Conservation (phyloP, 2,113 vertebrate genomes). For the Myiozetetes cayanensis region DNA sequence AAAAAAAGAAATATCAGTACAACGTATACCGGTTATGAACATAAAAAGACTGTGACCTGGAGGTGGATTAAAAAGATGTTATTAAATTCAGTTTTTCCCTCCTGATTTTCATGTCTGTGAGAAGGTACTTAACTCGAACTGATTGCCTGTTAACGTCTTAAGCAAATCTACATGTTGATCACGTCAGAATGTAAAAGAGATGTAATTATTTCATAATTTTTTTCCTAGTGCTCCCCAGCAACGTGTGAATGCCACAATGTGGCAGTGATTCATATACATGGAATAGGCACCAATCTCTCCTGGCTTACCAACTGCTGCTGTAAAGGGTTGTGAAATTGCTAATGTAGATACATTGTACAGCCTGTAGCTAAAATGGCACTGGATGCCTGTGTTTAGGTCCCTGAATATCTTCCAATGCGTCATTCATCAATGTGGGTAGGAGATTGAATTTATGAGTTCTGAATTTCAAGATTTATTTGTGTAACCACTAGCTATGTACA, state of each 20-base stretch:
- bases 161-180: not conserved
- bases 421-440: not conserved
- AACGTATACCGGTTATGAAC: not conserved
- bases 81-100: not conserved
- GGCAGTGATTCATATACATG: not conserved
- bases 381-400: not conserved
- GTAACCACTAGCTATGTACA: not conserved
- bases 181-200: not conserved
- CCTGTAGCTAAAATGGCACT: not conserved
- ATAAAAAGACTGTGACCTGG: not conserved
- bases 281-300: not conserved
- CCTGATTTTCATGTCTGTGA: not conserved
- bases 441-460: not conserved
- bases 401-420: not conserved
- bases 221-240: not conserved
- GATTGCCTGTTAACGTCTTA: not conserved
- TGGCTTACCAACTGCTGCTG: not conserved
- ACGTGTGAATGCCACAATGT: not conserved
- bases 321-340: not conserved
- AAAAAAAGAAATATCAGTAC: not conserved
- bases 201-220: not conserved
- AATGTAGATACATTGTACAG: not conserved
- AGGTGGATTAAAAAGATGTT: not conserved
- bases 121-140: not conserved
- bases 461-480: constrained; percentile 7